Evolutionary conservation across 2,888 invertebrate genomes (phyloP), one percentile per base, ranked within the genome.

Genomic region (Brachypterus glaber): DNA sequence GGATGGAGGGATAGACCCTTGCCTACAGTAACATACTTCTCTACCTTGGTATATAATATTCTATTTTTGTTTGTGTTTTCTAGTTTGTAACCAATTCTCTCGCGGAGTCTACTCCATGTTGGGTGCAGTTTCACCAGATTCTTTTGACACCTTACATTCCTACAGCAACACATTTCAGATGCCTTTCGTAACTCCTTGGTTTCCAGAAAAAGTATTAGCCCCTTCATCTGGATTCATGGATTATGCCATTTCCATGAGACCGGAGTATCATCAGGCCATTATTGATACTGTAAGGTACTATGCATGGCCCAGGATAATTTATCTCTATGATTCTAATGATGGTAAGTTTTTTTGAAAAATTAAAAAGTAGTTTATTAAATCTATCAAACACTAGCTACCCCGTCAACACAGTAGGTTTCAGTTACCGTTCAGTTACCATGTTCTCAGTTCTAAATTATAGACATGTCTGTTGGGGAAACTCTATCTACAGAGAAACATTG

Each of bases 121-220:
- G 50, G 90, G 90, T 4, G 89, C 90, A 7, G 90, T 91, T 30
- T 86, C 87, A 35, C 88, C 90, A 25, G 90, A 90, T 59, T 90
- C 90, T n/a, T 92, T 91, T 63, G 90, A 91, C 68, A 91, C 90
- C 3, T 73, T 92, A 35, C 90, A 91, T 64, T 91, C 91, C 13
- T 92, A 91, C 68, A 87, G 88, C 58, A 91, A 92, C 66, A 90
- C 91, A 34, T 92, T 92, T 64, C 89, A 92, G 69, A 88, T 91
- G 86, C 91, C 91, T 25, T 91, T 91, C 63, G 82, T 91, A 44
- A 90, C 90, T 30, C 90, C 90, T 9, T 90, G 90, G 88, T 91
- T 89, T 60, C 90, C 91, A 1, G 90, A 91, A 66, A 90, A 90
- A 76, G 88, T 89, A 30, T 74, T 86, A 44, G 82, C 86, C 8